These are phyloP conservation scores for Eospalax fontanierii DNA, from an alignment of 2,797 vertebrate genomes.

Conservation along the genomic window DNA sequence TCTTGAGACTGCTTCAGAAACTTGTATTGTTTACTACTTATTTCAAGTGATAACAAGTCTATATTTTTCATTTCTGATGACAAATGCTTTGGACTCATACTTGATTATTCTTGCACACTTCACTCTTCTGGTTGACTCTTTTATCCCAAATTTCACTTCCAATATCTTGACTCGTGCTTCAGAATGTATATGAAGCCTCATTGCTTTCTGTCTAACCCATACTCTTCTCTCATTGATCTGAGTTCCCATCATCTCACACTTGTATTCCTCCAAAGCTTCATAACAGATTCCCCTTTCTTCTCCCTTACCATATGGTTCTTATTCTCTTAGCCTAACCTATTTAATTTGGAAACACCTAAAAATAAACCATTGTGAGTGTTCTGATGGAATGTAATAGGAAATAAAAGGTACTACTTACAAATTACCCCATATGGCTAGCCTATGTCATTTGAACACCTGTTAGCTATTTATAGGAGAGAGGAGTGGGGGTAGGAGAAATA, in stretches of 20 bases:
- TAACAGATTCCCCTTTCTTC: not conserved
- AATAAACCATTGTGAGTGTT: not conserved
- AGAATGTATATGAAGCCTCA: not conserved
- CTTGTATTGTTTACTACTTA: not conserved
- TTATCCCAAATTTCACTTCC: not conserved
- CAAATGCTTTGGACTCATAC: conserved; percentile 18
- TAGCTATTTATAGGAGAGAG: too few species aligned
- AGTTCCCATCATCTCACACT: not conserved
- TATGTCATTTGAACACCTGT: not conserved
- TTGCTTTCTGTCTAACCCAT: not conserved
- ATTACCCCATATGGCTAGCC: not conserved
- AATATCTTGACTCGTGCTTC: not conserved
- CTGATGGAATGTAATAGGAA: not conserved
- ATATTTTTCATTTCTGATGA: not conserved
- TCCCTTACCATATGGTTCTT: not conserved
- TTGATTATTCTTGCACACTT: conserved; percentile 9
- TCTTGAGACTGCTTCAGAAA: not conserved
- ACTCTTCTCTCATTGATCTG: not conserved
- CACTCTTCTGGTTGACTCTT: not conserved
- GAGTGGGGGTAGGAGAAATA: too few species aligned
- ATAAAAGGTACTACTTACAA: too few species aligned
- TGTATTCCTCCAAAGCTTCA: not conserved
- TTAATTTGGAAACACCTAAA: not conserved
- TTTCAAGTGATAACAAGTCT: not conserved
- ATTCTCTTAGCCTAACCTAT: not conserved